phyloP scores from a whole-genome alignment of 2,888 invertebrate species.

The Didymodactylos carnosus region DNA sequence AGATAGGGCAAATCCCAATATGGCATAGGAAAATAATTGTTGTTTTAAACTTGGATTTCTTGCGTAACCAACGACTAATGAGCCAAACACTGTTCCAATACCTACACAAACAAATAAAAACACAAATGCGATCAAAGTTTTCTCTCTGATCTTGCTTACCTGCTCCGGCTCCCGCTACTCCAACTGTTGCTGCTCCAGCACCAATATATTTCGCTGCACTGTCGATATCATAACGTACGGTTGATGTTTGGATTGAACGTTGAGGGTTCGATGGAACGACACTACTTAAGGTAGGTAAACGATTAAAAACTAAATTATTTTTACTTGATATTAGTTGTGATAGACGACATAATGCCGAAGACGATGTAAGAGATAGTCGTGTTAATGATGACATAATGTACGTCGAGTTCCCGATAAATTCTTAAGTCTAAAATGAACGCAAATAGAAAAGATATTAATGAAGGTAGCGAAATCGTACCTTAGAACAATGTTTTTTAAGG shows the following conservation, averaged over 20 bases:
- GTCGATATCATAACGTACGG: conserved; percentile 73
- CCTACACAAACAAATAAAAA: conserved; percentile 58
- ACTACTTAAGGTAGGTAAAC: background rate
- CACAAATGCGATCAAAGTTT: too few relatives aligned
- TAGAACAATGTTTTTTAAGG: too few relatives aligned
- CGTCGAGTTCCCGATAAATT: too few relatives aligned
- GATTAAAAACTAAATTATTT: background rate
- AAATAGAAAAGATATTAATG: too few relatives aligned
- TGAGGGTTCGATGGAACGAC: background rate
- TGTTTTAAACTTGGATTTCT: conserved; percentile 88
- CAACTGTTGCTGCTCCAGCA: conserved; percentile 98
- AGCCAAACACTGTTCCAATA: conserved; percentile 90
- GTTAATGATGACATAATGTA: background rate
- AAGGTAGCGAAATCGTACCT: too few relatives aligned
- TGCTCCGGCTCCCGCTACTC: conserved; percentile 71
- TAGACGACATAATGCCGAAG: background rate
- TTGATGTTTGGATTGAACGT: conserved; percentile 30
- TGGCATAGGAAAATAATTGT: conserved; percentile 91
- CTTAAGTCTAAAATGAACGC: too few relatives aligned
- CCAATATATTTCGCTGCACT: conserved; percentile 99
- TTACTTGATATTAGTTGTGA: background rate
- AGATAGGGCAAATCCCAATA: conserved; percentile 87
- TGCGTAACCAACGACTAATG: conserved; percentile 84
- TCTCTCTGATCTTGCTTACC: background rate
- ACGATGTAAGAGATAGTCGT: background rate